Percentiles rank a stretch among this genome's conserved stretches.
Evolutionary conservation across 2,888 invertebrate genomes (phyloP).

Genomic region (Emmelina monodactyla): DNA sequence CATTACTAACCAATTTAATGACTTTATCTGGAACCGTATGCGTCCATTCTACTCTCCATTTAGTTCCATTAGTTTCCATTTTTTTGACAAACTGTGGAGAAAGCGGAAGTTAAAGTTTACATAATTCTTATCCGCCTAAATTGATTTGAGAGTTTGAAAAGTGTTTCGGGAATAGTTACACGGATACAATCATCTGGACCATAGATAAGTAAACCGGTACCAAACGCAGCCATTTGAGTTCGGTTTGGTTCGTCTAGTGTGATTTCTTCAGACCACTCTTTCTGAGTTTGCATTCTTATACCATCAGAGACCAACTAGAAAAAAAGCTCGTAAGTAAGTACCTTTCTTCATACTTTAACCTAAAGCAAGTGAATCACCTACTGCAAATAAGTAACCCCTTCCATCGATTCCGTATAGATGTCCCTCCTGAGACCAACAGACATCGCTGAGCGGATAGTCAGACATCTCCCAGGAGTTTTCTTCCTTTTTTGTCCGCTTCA

Average conservation of each 20-base stretch:
- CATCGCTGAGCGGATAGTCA: constrained; percentile 29
- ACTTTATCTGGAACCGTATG: constrained; percentile 26
- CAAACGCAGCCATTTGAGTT: constrained; percentile 39
- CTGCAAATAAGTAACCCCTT: constrained; percentile 36
- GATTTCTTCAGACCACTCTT: constrained; percentile 41
- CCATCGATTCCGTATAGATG: constrained; percentile 44
- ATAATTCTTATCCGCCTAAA: not conserved
- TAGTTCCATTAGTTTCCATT: too few species aligned
- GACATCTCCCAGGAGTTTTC: constrained; percentile 33
- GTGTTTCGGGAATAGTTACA: too few species aligned
- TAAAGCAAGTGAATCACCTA: too few species aligned
- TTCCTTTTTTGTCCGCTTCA: constrained; percentile 35
- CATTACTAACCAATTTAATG: constrained; percentile 32
- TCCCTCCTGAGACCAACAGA: constrained; percentile 48
- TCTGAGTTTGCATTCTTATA: constrained; percentile 35
- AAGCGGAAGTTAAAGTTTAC: not conserved
- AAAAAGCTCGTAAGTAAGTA: too few species aligned
- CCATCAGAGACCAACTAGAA: constrained; percentile 45
- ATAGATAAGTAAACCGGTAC: constrained; percentile 41
- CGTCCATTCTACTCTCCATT: constrained; percentile 41
- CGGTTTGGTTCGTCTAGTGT: constrained; percentile 21
- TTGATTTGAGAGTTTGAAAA: not conserved
- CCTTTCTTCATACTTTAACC: too few species aligned
- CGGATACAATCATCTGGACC: constrained; percentile 43
- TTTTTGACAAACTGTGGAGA: constrained; percentile 33